Evolutionary conservation across 2,797 vertebrate species (phyloP).

Genomic region (Melanotaenia parkinsoni): DNA sequence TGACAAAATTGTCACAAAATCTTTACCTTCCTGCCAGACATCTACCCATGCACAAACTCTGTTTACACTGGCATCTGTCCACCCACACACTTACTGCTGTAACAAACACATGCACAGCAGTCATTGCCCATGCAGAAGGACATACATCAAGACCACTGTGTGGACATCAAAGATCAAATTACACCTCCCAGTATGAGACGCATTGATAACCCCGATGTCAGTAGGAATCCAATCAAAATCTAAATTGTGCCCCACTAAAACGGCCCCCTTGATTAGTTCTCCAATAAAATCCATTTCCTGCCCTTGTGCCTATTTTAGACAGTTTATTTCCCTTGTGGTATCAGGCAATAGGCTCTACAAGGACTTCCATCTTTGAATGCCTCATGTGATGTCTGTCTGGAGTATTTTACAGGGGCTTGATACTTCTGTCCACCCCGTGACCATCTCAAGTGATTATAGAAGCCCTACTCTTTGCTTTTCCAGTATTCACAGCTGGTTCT

Average conservation of each 20-base stretch:
- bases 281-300: slow-evolving; percentile 87
- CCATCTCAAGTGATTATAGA: slow-evolving; percentile 67
- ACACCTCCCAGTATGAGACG: slow-evolving; percentile 80
- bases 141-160: slow-evolving; percentile 78
- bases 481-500: slow-evolving; percentile 59
- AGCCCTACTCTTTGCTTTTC: slow-evolving; percentile 52
- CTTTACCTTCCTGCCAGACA: slow-evolving; percentile 19
- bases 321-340: slow-evolving; percentile 87
- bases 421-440: slow-evolving; percentile 56
- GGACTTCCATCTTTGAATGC: slow-evolving; percentile 72
- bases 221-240: slow-evolving; percentile 85
- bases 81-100: slow-evolving; percentile 24
- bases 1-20: slow-evolving; percentile 19
- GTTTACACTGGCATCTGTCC: slow-evolving; percentile 31
- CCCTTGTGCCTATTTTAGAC: slow-evolving; percentile 82
- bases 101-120: slow-evolving; percentile 67
- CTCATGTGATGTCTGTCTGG: slow-evolving; percentile 69
- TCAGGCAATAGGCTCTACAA: slow-evolving; percentile 75
- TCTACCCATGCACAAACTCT: slow-evolving; percentile 12
- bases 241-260: slow-evolving; percentile 85
- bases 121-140: slow-evolving; percentile 73
- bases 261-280: slow-evolving; percentile 85
- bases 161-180: slow-evolving; percentile 86
- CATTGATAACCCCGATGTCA: slow-evolving; percentile 84
- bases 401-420: slow-evolving; percentile 69